phyloP scores from a whole-genome alignment of 2,113 vertebrate genomes.

The Dolichotis patagonum region DNA sequence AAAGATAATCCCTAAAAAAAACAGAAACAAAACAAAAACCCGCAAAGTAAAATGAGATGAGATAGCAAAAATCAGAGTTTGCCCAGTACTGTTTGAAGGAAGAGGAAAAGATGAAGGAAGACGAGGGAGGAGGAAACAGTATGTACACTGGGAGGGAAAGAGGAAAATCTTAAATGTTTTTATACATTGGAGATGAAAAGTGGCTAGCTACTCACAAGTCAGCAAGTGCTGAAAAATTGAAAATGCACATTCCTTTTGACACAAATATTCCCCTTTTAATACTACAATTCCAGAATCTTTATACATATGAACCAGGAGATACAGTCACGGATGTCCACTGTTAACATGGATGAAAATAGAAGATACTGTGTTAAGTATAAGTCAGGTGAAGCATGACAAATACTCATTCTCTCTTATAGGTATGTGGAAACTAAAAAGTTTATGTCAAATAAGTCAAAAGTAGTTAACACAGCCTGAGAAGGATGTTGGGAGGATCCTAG shows the following conservation, averaged over 20 bases:
- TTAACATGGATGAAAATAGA: not conserved
- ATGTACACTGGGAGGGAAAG: too few species aligned
- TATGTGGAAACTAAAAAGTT: not conserved
- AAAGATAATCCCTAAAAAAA: not conserved
- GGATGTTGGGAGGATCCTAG: too few species aligned
- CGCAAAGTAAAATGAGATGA: slow-evolving; percentile 1
- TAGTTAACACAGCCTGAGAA: not conserved
- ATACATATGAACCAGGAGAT: not conserved
- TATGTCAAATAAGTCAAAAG: not conserved
- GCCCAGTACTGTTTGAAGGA: not conserved
- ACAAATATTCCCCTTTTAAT: not conserved
- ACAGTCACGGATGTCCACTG: not conserved
- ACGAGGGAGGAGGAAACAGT: not conserved
- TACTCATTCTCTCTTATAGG: not conserved
- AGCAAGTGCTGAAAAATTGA: slow-evolving; percentile 10
- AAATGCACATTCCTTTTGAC: not conserved
- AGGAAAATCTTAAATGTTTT: not conserved
- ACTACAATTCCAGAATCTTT: not conserved
- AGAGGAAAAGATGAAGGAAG: not conserved
- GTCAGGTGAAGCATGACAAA: not conserved
- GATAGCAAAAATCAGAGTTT: not conserved
- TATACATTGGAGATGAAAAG: not conserved
- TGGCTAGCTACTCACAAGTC: not conserved
- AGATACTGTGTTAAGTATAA: too few species aligned
- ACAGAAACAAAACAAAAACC: too few species aligned